Conservation (phyloP, 2,113 vertebrate species). For the Notothenia rossii region DNA sequence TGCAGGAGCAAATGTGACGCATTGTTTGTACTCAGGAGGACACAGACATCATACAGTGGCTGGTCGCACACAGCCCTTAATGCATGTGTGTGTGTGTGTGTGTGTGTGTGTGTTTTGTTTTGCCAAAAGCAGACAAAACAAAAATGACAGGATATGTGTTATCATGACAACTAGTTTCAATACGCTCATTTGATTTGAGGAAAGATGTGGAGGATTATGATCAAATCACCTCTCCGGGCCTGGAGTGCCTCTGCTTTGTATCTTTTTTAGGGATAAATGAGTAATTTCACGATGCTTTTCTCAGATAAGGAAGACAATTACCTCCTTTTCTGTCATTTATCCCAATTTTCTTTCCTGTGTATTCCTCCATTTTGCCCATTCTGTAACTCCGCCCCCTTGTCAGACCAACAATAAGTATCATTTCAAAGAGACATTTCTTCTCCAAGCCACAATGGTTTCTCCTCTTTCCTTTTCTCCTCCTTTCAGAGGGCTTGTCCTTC, state of each 20-base stretch:
- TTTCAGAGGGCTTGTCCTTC: slow-evolving; percentile 20
- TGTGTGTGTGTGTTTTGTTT: background rate
- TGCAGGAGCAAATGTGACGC: background rate
- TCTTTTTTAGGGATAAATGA: background rate
- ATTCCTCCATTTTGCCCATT: background rate
- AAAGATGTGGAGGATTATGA: background rate
- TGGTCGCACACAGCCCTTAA: background rate
- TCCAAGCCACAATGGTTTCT: slow-evolving; percentile 15
- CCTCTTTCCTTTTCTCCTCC: slow-evolving; percentile 25
- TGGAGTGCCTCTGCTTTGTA: background rate
- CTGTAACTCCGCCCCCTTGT: background rate
- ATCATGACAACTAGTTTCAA: background rate
- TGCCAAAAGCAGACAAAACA: background rate
- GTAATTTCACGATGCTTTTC: background rate
- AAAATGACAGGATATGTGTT: background rate
- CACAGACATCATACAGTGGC: background rate
- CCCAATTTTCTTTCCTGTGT: background rate
- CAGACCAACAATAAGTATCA: slow-evolving; percentile 21
- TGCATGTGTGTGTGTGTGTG: background rate
- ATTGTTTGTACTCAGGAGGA: background rate
- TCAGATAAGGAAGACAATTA: background rate
- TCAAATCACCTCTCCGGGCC: background rate
- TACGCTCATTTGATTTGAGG: background rate
- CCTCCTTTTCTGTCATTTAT: background rate
- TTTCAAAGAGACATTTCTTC: slow-evolving; percentile 23